Evolutionary conservation across 1,140 invertebrate species (phyloP), one percentile per base, ranked within the genome.

Genomic region (Paraescarpia echinospica): DNA sequence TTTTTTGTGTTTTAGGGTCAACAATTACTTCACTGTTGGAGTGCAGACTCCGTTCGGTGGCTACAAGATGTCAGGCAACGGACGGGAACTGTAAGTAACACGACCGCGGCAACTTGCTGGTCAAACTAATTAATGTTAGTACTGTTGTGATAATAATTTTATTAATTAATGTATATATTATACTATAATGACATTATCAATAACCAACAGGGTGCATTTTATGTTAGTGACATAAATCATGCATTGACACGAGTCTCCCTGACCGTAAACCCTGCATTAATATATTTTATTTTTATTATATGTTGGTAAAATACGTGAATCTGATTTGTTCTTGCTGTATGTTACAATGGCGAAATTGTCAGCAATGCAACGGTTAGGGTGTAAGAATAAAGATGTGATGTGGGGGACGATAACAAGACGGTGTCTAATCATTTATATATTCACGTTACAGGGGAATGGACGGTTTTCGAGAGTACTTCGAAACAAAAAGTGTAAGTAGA

Each of bases 11-110:
- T 96, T 93, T 95, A 98, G 98, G 98, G 96, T 99, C 0, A 99
- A 99, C 95, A 98, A 97, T 94, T 98, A 98, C 94, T 97, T 98
- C 95, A 97, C 97, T 33, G 97, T 98, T 41, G 96, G 97, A 91
- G 96, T 97, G 1, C 97, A 98, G 94, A 97, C 97, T 88, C 98
- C 98, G 35, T 99, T 99, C 95, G 98, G 98, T 89, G 98, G 98
- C 27, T 98, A 97, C 95, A 98, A 99, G 95, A 97, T 97, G 95
- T 98, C 98, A 51, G 99, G 99, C 18, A 97, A 98, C 94, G 98
- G 99, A 33, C 97, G 99, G 93, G 99, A 99, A 96, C 97, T 98
- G 93, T 93, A 77, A 93, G 93, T 89, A n/a, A 31, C 18, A 33
- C 8, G 9, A 31, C 12, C 33, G 22, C 22, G 27, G 22, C 9